These are phyloP conservation scores for Lasiurus borealis DNA, from an alignment of 2,113 vertebrate genomes.

Conservation along the genomic window DNA sequence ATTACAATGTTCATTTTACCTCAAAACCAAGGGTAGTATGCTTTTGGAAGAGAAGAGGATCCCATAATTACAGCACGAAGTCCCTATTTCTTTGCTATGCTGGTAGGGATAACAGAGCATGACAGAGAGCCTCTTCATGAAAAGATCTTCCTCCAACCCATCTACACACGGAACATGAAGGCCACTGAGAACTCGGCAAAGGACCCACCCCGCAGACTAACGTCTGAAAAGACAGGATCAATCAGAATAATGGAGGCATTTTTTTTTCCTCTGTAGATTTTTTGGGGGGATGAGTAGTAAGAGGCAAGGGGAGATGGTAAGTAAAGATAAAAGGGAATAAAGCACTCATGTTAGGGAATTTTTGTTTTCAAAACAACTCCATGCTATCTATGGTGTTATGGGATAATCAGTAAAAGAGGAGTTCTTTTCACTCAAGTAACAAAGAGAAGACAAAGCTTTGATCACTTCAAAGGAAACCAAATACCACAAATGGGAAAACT, in stretches of 20 bases:
- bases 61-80: neutral
- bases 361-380: conserved; percentile 62
- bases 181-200: fast-evolving
- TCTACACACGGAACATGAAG: fast-evolving
- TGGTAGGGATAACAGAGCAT: no score
- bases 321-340: conserved; percentile 65
- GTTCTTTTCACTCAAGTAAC: conserved; percentile 60
- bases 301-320: neutral
- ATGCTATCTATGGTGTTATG: neutral
- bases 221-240: neutral
- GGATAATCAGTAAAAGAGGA: conserved; percentile 8
- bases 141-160: neutral
- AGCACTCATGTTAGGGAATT: neutral
- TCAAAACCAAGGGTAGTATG: neutral
- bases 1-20: neutral
- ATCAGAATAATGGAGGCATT: neutral
- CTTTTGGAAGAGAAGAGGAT: neutral
- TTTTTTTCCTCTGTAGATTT: neutral
- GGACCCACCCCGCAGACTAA: fast-evolving
- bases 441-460: conserved; percentile 67
- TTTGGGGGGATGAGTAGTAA: neutral
- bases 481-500: conserved; percentile 6
- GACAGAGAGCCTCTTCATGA: neutral
- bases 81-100: neutral
- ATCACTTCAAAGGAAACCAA: conserved; percentile 72